Conservation (phyloP, 2,113 vertebrate species). For the Motacilla tschutschensis region DNA sequence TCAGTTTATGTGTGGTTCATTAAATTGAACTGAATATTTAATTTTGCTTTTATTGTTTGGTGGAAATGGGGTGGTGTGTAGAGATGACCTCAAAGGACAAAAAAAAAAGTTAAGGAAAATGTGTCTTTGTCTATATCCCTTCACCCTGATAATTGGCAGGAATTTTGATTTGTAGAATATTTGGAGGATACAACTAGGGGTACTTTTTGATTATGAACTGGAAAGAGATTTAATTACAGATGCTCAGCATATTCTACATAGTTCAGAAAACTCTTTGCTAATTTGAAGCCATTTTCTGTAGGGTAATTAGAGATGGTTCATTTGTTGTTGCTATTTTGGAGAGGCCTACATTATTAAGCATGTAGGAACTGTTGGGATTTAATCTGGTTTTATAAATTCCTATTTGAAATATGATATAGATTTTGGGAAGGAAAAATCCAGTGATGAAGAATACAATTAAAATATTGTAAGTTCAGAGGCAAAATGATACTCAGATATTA, state of each 20-base stretch:
- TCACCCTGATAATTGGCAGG: neutral
- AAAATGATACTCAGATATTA: accelerated
- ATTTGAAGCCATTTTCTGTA: neutral
- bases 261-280: neutral
- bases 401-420: neutral
- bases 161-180: neutral
- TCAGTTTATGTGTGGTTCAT: neutral
- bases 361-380: neutral
- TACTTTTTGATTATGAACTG: neutral
- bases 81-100: neutral
- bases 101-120: neutral
- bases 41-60: neutral
- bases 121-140: neutral
- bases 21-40: neutral
- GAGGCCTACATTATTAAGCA: neutral
- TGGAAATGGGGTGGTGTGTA: neutral
- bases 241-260: neutral
- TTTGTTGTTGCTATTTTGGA: neutral
- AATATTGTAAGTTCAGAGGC: neutral
- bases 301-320: neutral
- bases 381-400: neutral
- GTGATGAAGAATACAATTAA: neutral
- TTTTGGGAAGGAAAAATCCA: neutral
- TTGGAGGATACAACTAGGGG: neutral
- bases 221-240: neutral